Evolutionary conservation across 2,888 invertebrate genomes (phyloP).

Genomic region (Prenolepis imparis): DNA sequence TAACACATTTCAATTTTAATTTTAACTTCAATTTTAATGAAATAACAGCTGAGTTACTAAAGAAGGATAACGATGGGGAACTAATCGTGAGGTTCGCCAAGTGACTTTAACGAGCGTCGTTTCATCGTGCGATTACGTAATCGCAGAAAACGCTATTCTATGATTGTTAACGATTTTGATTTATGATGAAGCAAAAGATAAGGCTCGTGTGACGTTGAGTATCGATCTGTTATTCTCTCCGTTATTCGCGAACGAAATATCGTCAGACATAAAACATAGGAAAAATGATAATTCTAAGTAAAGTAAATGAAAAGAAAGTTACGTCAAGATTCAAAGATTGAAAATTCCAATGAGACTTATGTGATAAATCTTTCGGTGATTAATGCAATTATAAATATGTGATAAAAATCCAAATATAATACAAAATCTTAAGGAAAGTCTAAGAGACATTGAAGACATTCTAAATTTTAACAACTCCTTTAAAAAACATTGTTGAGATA

Average conservation of each 20-base stretch:
- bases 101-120: slow-evolving; percentile 21
- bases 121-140: slow-evolving; percentile 22
- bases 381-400: neutral
- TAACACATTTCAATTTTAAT: neutral
- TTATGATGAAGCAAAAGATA: neutral
- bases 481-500: neutral
- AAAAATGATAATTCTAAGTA: neutral
- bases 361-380: neutral
- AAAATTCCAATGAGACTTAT: neutral
- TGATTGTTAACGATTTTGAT: slow-evolving; percentile 5
- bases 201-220: neutral
- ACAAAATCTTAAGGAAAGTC: neutral
- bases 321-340: neutral
- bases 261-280: neutral
- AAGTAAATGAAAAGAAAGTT: neutral
- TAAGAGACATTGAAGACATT: neutral
- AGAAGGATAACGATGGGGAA: neutral
- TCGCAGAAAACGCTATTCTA: neutral
- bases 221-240: neutral
- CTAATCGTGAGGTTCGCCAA: neutral
- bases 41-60: neutral
- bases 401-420: neutral
- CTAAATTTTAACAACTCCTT: neutral
- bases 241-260: neutral
- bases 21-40: neutral